Conservation (phyloP, 2,888 invertebrate genomes). For the Stenichneumon culpator region DNA sequence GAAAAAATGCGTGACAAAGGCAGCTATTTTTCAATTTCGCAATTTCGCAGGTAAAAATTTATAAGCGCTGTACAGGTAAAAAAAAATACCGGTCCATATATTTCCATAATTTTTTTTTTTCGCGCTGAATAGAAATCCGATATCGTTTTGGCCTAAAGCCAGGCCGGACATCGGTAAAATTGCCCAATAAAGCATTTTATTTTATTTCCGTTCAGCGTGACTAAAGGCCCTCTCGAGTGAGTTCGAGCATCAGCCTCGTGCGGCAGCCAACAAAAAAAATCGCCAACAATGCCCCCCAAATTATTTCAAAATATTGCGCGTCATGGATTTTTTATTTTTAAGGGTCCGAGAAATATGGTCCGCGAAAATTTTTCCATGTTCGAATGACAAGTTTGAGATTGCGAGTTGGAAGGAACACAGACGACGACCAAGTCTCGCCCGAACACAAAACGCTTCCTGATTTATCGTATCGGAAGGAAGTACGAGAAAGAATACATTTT, state of each 20-base stretch:
- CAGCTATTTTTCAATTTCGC: too few species aligned
- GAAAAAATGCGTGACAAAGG: neutral
- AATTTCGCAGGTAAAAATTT: neutral
- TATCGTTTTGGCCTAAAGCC: neutral
- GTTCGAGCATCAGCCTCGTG: neutral
- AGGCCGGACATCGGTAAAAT: neutral
- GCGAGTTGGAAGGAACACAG: neutral
- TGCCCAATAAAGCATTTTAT: neutral
- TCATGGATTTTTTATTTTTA: neutral
- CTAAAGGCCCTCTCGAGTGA: neutral
- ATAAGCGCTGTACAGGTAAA: neutral
- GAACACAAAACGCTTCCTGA: constrained; percentile 18
- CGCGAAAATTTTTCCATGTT: neutral
- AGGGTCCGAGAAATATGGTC: neutral
- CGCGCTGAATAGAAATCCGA: neutral
- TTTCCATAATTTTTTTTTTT: neutral
- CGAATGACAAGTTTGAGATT: constrained; percentile 40
- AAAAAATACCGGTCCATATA: neutral
- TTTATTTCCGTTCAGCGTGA: neutral
- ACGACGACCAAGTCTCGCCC: constrained; percentile 22
- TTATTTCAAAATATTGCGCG: neutral
- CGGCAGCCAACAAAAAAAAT: neutral
- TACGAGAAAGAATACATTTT: constrained; percentile 33
- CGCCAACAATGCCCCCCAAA: neutral
- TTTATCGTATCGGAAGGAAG: constrained; percentile 33